Evolutionary conservation across 2,113 vertebrate genomes (phyloP).

Genomic region (Galemys pyrenaicus): DNA sequence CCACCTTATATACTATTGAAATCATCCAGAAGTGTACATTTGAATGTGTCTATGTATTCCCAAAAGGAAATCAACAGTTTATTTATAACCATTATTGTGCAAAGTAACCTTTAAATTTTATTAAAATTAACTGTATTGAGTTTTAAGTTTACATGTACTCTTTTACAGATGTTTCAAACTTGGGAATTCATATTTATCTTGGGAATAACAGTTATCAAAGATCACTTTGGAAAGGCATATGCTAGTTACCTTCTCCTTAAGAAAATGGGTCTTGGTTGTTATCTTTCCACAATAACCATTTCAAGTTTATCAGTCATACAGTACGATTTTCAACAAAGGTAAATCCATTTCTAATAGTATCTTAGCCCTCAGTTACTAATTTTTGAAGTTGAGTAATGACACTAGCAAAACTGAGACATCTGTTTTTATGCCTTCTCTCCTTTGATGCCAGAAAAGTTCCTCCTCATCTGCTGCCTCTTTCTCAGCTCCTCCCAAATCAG

Average conservation of each 20-base stretch:
- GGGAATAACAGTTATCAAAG: not conserved
- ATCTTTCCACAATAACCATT: not conserved
- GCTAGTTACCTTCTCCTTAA: not conserved
- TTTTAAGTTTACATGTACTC: not conserved
- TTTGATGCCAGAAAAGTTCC: not conserved
- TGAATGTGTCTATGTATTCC: not conserved
- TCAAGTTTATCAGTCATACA: not conserved
- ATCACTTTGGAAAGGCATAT: not conserved
- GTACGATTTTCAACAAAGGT: not conserved
- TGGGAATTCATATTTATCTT: not conserved
- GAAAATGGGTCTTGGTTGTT: not conserved
- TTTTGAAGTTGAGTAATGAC: not conserved
- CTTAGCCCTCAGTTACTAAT: not conserved
- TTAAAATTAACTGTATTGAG: not conserved
- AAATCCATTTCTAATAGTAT: not conserved
- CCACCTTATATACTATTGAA: not conserved
- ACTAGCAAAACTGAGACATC: not conserved
- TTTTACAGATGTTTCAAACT: not conserved
- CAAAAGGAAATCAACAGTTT: not conserved
- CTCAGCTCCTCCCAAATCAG: not conserved
- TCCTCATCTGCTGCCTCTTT: not conserved
- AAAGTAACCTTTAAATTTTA: not conserved
- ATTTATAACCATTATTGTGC: not conserved
- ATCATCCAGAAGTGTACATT: not conserved
- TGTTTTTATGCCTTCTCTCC: not conserved